These are phyloP conservation scores for Panzeria rudis DNA, from an alignment of 2,888 invertebrate genomes.

Conservation along the genomic window DNA sequence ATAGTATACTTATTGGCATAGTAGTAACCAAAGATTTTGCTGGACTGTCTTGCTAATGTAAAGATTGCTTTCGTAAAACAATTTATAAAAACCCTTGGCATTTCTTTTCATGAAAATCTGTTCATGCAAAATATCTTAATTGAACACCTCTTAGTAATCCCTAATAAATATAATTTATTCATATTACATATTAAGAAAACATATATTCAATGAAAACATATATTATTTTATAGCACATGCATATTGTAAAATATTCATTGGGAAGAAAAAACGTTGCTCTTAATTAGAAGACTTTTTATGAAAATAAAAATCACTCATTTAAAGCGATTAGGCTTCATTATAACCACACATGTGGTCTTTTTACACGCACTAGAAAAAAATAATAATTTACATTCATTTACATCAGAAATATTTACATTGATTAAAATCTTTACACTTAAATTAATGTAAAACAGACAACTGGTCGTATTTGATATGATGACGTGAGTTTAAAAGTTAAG, in stretches of 20 bases:
- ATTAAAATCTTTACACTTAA: constrained; percentile 23
- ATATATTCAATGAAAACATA: too few species aligned
- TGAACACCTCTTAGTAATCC: too few species aligned
- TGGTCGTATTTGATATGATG: constrained; percentile 19
- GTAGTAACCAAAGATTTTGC: too few species aligned
- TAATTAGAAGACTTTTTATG: constrained; percentile 25
- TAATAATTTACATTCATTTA: not conserved
- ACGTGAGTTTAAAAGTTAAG: not conserved
- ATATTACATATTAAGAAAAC: too few species aligned
- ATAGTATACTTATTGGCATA: too few species aligned
- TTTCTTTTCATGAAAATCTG: too few species aligned
- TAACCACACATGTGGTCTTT: constrained; percentile 2
- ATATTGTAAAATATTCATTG: not conserved
- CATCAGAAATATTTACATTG: constrained; percentile 2
- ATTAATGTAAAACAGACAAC: constrained; percentile 15
- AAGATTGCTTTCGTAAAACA: too few species aligned
- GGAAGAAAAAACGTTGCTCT: not conserved
- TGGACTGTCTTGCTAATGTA: too few species aligned
- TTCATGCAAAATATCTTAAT: too few species aligned
- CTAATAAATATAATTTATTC: too few species aligned
- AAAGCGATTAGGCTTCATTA: constrained; percentile 29
- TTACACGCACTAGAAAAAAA: not conserved
- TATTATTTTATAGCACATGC: not conserved
- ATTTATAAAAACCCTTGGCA: too few species aligned
- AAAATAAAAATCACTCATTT: constrained; percentile 38